Percentiles rank a stretch among this genome's conserved stretches.
phyloP scores from a whole-genome alignment of 64 coral and sea anemone genomes.

The Hydrozoanthus tunicans region DNA sequence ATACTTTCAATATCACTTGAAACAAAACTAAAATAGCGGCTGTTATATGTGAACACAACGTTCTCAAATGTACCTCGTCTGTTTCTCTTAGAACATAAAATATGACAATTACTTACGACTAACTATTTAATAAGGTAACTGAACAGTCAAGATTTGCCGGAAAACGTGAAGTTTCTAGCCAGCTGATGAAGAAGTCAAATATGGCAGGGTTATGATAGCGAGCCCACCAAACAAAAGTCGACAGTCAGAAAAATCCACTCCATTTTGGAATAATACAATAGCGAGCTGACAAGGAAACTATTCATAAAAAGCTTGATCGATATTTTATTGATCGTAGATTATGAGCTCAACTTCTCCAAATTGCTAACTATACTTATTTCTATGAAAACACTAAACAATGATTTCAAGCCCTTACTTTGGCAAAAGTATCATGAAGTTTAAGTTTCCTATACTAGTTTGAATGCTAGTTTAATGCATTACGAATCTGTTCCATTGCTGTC shows the following conservation, averaged over 20 bases:
- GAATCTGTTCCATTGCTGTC: background rate
- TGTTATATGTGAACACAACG: background rate
- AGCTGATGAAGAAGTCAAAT: background rate
- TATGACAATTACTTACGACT: slow-evolving; percentile 1
- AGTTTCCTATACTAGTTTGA: background rate
- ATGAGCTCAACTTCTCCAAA: background rate
- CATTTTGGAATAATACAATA: background rate
- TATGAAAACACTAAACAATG: background rate
- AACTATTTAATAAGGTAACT: slow-evolving; percentile 18
- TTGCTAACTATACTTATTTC: background rate
- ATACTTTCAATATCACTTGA: slow-evolving; percentile 3
- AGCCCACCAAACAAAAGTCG: background rate
- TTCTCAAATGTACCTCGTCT: background rate
- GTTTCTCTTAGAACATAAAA: background rate
- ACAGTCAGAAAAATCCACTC: background rate
- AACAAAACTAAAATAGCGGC: background rate
- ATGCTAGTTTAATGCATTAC: no score
- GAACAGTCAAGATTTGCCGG: slow-evolving; percentile 19
- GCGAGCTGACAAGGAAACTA: background rate
- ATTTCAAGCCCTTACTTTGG: background rate
- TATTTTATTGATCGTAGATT: background rate
- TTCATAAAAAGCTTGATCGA: slow-evolving; percentile 6
- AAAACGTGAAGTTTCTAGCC: slow-evolving; percentile 18
- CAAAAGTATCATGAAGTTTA: background rate
- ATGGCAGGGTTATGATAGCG: background rate